Conservation (phyloP, 2,113 vertebrate genomes). For the Xiphorhynchus elegans region DNA sequence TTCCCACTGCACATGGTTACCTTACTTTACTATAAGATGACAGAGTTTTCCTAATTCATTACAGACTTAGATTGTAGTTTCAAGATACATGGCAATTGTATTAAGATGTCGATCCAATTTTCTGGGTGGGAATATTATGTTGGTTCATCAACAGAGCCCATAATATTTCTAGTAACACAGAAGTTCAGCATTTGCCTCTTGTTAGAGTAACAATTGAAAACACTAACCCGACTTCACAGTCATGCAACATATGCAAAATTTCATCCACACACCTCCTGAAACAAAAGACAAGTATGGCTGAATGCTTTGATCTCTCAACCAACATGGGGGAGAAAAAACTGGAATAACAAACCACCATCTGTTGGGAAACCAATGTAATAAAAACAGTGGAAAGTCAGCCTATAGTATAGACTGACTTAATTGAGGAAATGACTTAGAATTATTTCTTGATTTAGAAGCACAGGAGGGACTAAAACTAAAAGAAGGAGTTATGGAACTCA, state of each 20-base stretch:
- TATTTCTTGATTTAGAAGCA: slow-evolving; percentile 24
- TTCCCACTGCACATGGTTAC: background rate
- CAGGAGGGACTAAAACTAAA: slow-evolving; percentile 11
- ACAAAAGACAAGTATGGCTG: slow-evolving; percentile 39
- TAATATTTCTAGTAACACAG: slow-evolving; percentile 4
- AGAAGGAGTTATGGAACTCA: background rate
- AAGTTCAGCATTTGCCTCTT: slow-evolving; percentile 53
- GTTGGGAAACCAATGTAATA: slow-evolving; percentile 60
- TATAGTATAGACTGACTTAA: slow-evolving; percentile 37
- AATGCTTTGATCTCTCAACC: slow-evolving; percentile 68
- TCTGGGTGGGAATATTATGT: background rate
- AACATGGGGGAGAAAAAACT: background rate
- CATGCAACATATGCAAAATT: slow-evolving; percentile 53
- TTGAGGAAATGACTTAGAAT: slow-evolving; percentile 47
- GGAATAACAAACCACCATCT: slow-evolving; percentile 56
- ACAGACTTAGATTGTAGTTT: background rate
- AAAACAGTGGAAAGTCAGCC: slow-evolving; percentile 40
- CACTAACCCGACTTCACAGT: slow-evolving; percentile 9
- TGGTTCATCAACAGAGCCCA: background rate
- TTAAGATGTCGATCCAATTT: background rate
- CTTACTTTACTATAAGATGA: background rate
- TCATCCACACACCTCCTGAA: slow-evolving; percentile 61
- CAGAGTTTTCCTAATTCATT: background rate
- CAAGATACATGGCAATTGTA: background rate
- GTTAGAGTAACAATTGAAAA: slow-evolving; percentile 64